A percentile compares a stretch with the other conserved stretches of the same genome.
phyloP scores from a whole-genome alignment of 2,888 invertebrate species.

The Hofmannophila pseudospretella region DNA sequence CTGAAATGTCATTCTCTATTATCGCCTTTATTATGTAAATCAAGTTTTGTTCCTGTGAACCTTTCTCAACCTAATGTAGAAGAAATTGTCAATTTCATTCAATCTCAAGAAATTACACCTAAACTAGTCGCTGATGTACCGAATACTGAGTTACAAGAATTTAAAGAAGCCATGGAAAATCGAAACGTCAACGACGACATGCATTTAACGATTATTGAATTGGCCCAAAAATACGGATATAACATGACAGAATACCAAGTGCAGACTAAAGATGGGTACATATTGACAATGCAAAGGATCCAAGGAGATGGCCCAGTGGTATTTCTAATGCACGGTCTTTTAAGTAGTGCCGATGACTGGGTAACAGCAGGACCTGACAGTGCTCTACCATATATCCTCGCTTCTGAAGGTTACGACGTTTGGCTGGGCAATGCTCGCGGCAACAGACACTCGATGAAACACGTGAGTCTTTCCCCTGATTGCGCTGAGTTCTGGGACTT shows the following conservation, averaged over 20 bases:
- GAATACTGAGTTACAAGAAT: not conserved
- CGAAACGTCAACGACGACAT: constrained; percentile 1
- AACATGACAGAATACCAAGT: no score
- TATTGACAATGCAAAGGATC: no score
- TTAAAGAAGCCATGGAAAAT: not conserved
- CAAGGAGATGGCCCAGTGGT: constrained; percentile 46
- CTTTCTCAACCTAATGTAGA: not conserved
- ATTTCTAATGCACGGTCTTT: constrained; percentile 85
- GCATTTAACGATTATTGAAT: no score
- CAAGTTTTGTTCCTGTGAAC: no score
- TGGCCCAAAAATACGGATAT: no score
- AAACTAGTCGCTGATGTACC: not conserved
- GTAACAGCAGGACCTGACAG: constrained; percentile 66
- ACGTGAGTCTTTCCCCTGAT: no score
- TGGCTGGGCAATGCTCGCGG: no score
- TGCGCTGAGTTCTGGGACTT: no score
- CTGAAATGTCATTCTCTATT: no score
- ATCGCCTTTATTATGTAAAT: no score
- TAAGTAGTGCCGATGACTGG: constrained; percentile 80
- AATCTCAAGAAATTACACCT: not conserved
- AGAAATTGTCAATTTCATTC: not conserved
- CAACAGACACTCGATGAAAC: no score
- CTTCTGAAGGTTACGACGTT: constrained; percentile 77
- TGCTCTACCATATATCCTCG: constrained; percentile 75
- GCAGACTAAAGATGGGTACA: no score